Conservation (phyloP, 2,888 invertebrate species). For the Bombylius discolor region DNA sequence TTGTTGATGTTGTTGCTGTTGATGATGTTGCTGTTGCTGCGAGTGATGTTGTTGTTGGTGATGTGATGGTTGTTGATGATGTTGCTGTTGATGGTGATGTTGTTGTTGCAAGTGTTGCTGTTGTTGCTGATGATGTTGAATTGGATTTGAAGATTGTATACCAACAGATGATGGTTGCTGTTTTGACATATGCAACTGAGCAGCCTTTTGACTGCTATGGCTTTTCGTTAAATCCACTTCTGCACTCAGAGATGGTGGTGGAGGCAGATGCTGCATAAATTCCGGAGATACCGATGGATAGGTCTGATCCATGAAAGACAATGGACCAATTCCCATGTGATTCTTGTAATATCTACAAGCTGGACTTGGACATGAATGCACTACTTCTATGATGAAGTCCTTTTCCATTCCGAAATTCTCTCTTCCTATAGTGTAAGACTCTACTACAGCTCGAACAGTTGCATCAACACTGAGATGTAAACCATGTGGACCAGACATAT, state of each 20-base stretch:
- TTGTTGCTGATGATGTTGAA: constrained; percentile 11
- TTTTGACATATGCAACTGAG: constrained; percentile 18
- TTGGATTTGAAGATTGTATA: constrained; percentile 1
- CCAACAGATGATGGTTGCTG: constrained; percentile 25
- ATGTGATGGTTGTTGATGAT: constrained; percentile 30
- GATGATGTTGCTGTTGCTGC: constrained; percentile 4
- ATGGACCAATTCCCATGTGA: constrained; percentile 49
- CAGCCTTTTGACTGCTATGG: constrained; percentile 9
- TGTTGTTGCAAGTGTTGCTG: constrained; percentile 40
- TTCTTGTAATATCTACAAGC: constrained; percentile 79
- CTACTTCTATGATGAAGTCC: constrained; percentile 77
- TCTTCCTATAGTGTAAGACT: constrained; percentile 62
- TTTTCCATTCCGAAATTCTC: constrained; percentile 60
- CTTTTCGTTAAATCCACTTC: constrained; percentile 12
- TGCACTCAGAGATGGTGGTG: constrained; percentile 22
- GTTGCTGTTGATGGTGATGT: constrained; percentile 51
- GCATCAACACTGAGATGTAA: constrained; percentile 72
- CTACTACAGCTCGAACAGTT: constrained; percentile 72
- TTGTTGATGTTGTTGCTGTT: constrained; percentile 30
- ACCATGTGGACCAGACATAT: constrained; percentile 80
- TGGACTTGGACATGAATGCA: constrained; percentile 78
- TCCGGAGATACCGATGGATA: constrained; percentile 42
- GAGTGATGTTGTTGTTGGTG: constrained; percentile 27
- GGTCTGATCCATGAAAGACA: constrained; percentile 35
- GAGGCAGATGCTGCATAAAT: constrained; percentile 51